Evolutionary conservation across 2,797 vertebrate genomes (phyloP).

Genomic region (Pampus argenteus): DNA sequence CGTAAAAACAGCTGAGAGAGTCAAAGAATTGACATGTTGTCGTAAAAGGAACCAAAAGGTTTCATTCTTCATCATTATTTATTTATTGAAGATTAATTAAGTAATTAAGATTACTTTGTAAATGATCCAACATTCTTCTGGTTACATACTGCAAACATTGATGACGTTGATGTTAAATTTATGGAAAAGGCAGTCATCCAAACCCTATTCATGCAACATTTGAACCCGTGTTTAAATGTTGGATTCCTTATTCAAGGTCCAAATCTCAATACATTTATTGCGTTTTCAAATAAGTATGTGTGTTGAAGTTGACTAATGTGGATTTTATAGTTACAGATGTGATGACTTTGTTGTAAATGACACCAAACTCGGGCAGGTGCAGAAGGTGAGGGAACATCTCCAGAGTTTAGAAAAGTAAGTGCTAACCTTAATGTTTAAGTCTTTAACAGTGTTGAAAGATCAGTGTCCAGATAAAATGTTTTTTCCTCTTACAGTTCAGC

Average conservation of each 20-base stretch:
- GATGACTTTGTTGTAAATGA: conserved; percentile 99
- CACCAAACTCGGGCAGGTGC: conserved; percentile 94
- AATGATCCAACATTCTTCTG: background rate
- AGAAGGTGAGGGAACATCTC: conserved; percentile 96
- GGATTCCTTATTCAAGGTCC: background rate
- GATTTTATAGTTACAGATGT: conserved; percentile 92
- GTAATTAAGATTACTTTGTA: background rate
- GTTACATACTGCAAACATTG: background rate
- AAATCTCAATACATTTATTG: background rate
- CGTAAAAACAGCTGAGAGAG: conserved; percentile 1
- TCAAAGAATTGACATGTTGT: conserved; percentile 6
- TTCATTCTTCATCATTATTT: background rate
- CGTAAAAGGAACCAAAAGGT: background rate
- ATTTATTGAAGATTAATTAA: conserved; percentile 1
- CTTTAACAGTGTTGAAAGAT: background rate
- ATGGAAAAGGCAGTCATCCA: background rate
- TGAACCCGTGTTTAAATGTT: background rate
- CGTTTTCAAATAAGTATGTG: background rate
- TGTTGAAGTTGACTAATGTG: conserved; percentile 19
- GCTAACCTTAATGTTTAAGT: background rate
- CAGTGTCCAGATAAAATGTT: conserved; percentile 7
- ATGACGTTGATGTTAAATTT: background rate
- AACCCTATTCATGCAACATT: background rate
- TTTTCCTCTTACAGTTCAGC: conserved; percentile 84
- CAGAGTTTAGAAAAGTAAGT: conserved; percentile 99